phyloP scores from a whole-genome alignment of 2,888 invertebrate species.

The Sarcophaga subvicina region DNA sequence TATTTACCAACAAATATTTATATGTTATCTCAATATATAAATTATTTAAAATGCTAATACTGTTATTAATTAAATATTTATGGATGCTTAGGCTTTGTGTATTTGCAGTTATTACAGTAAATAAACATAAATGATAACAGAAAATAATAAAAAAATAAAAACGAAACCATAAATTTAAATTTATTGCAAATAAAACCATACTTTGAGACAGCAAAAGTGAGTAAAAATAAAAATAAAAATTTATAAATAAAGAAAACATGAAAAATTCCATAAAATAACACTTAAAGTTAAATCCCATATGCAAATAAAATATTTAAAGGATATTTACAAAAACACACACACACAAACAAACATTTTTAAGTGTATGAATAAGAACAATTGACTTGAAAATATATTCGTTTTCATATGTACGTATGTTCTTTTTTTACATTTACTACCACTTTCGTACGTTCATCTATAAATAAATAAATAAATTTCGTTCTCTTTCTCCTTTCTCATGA shows the following conservation, averaged over 20 bases:
- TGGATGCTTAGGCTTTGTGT: background rate
- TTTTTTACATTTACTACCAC: background rate
- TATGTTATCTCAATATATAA: background rate
- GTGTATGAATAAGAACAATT: no score
- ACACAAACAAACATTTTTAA: background rate
- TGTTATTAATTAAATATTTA: background rate
- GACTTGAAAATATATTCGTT: background rate
- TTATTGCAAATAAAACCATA: background rate
- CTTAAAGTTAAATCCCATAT: background rate
- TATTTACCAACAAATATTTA: background rate
- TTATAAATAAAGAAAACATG: no score
- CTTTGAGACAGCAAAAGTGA: background rate
- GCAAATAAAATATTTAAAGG: conserved; percentile 1
- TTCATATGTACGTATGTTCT: no score
- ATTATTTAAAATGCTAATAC: background rate
- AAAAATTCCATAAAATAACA: no score
- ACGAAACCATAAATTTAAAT: background rate
- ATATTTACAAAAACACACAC: background rate
- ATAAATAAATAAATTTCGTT: no score
- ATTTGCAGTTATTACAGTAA: no score
- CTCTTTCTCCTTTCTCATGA: no score
- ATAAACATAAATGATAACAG: background rate
- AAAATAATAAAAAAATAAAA: background rate
- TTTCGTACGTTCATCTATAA: background rate
- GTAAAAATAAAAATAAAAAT: background rate